phyloP scores from a whole-genome alignment of 2,888 invertebrate species.

The Phalera bucephala region DNA sequence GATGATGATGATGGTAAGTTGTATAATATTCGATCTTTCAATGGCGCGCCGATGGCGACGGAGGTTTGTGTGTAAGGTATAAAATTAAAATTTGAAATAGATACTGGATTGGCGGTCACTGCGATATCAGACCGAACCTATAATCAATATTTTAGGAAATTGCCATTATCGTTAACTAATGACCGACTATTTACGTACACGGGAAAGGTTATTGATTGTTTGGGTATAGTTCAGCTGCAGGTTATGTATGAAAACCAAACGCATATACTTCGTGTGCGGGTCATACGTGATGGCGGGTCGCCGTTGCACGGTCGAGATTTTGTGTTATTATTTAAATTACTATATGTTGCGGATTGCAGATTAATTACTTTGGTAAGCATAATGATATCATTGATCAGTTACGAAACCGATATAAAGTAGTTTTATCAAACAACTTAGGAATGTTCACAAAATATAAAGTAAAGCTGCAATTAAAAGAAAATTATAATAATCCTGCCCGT shows the following conservation, averaged over 20 bases:
- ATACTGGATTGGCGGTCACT: conserved; percentile 2
- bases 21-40: conserved; percentile 13
- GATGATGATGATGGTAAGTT: conserved; percentile 21
- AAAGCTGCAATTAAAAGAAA: too few relatives aligned
- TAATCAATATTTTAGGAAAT: not conserved
- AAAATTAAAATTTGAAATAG: conserved; percentile 1
- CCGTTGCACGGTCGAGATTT: not conserved
- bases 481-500: too few relatives aligned
- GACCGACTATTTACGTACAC: not conserved
- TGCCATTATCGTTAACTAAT: not conserved
- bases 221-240: not conserved
- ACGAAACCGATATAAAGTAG: too few relatives aligned
- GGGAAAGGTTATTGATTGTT: not conserved
- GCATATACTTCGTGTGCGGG: not conserved
- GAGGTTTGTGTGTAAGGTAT: conserved; percentile 3
- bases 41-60: conserved; percentile 19
- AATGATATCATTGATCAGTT: too few relatives aligned
- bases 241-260: not conserved
- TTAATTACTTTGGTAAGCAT: too few relatives aligned
- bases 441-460: too few relatives aligned
- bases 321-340: not conserved
- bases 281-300: not conserved
- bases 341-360: too few relatives aligned
- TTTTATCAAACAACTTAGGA: too few relatives aligned
- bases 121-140: conserved; percentile 1